Evolutionary conservation across 2,113 vertebrate genomes (phyloP), one percentile per base, ranked within the genome.

Genomic region (Mionectes macconnelli): DNA sequence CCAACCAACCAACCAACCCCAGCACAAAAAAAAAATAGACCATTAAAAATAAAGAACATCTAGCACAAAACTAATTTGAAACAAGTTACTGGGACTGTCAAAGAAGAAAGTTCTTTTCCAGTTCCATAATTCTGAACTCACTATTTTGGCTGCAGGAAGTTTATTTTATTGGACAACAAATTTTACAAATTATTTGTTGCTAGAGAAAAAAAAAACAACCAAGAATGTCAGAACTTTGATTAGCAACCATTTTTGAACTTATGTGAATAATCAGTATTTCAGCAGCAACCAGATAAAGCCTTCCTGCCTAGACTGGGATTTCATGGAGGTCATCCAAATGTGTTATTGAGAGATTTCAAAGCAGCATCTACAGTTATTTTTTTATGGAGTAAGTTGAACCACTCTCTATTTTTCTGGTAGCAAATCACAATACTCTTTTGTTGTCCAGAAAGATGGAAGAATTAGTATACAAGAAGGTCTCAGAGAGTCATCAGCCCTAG

Each of bases 291-390:
- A 83, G 37, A 50, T 69, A 90, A 84, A 94, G 31, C 56, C 66
- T 93, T 93, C 66, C 17, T 87, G 44, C 75, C n/a, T 53, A 85
- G 85, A 66, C 63, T 64, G 50, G 62, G 79, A 90, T 90, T 93
- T 93, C 9, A 1, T 83, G 78, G 83, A 84, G 75, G 82, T 90
- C 79, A 90, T 86, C 92, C 90, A 94, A 93, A 88, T 69, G 50
- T 77, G 85, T 74, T 86, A 73, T 42, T 55, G 76, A 28, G 21
- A 89, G 47, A 82, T 86, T 67, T 50, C 50, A 64, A 76, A 74
- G 47, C 64, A 92, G 52, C 33, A 70, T 37, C 24, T 53, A 59
- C 35, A 88, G 33, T 11, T 85, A 44, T 72, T 64, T 47, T 47
- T 5, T 25, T 53, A 79, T 6, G 23, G 17, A 90, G 37, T 59